Percentiles rank a stretch among this genome's conserved stretches.
Conservation (phyloP, 2,888 invertebrate genomes). For the Luperina nickerlii region DNA sequence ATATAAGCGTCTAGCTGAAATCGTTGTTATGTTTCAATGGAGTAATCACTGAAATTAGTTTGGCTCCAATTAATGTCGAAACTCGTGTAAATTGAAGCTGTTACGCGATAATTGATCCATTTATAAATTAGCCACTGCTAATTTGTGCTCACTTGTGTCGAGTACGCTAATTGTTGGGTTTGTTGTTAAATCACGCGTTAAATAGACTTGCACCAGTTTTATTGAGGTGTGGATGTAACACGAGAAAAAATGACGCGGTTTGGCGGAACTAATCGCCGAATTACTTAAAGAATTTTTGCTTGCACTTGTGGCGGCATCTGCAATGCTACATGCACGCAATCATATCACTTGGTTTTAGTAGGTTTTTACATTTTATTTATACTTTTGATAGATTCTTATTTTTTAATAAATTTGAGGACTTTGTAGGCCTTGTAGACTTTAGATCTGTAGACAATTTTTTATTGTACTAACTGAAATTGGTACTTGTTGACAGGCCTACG, state of each 20-base stretch:
- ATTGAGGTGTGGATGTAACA: slow-evolving; percentile 18
- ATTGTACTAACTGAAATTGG: no score
- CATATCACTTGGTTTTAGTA: no score
- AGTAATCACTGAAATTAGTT: slow-evolving; percentile 7
- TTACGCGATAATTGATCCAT: slow-evolving; percentile 41
- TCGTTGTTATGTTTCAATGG: neutral
- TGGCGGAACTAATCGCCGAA: slow-evolving; percentile 4
- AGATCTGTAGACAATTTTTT: no score
- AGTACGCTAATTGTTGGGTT: slow-evolving; percentile 23
- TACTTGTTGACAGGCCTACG: no score
- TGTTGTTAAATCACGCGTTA: slow-evolving; percentile 40
- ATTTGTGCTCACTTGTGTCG: slow-evolving; percentile 2
- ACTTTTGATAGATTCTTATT: no score
- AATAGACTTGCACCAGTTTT: slow-evolving; percentile 27
- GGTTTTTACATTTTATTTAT: no score
- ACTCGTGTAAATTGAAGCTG: slow-evolving; percentile 28
- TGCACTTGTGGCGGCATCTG: neutral
- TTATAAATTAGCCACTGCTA: slow-evolving; percentile 28
- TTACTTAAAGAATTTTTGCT: slow-evolving; percentile 5
- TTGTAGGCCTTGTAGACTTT: no score
- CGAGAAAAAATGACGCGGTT: slow-evolving; percentile 8
- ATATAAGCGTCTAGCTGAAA: neutral
- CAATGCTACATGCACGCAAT: no score
- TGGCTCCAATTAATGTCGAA: slow-evolving; percentile 17
- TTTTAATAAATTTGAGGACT: no score